Conservation (phyloP, 2,113 vertebrate species). For the Hypanus sabinus region DNA sequence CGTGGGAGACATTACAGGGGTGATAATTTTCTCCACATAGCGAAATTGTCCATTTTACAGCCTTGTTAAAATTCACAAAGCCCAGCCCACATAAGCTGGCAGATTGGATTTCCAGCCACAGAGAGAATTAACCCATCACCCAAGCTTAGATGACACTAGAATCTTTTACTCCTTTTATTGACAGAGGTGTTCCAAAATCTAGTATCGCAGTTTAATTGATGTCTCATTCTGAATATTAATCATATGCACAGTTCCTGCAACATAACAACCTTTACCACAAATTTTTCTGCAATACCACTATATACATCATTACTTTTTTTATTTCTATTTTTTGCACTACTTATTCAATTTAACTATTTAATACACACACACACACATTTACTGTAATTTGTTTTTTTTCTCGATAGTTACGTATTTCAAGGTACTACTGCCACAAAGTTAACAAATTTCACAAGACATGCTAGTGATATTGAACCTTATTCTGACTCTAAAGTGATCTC, state of each 20-base stretch:
- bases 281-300: neutral
- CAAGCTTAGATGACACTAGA: neutral
- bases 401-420: no score
- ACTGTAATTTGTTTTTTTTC: no score
- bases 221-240: neutral
- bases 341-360: no score
- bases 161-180: neutral
- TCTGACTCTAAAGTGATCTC: no score
- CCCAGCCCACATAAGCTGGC: neutral
- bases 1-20: neutral
- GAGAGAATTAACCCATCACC: neutral
- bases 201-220: neutral
- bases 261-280: neutral
- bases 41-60: neutral
- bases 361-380: no score
- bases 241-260: neutral
- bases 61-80: constrained; percentile 31
- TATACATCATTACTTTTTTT: no score
- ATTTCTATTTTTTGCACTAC: no score
- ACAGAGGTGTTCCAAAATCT: neutral
- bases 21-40: neutral
- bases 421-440: no score
- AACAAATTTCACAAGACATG: no score
- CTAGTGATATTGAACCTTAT: no score
- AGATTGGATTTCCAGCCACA: neutral